Base-by-base conservation (phyloP, 2,888 invertebrate genomes). In the Eueremaeus valkanovi region DNA sequence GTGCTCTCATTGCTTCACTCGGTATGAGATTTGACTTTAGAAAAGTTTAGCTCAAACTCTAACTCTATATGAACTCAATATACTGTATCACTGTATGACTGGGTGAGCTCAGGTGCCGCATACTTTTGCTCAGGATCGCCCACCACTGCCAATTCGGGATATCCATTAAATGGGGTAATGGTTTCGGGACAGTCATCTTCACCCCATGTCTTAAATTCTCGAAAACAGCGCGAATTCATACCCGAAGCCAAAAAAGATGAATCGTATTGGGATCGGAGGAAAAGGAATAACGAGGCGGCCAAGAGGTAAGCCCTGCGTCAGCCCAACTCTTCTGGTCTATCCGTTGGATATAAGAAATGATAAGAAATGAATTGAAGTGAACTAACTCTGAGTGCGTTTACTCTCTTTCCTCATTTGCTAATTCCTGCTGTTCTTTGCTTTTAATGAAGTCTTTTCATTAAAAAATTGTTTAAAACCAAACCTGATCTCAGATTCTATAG, bases 171-270 rank as follows among this genome's bases (percentile, higher is more conserved):
- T 51, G 68, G 75, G 13, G 24, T 75, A 33, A 75, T 75, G 72
- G 73, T 58, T 9, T 33, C 73, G 13, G 72, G 51, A 3, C 42
- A 66, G n/a, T 40, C 68, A 24, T 24, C 51, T 33, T n/a, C 72
- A 11, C 29, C 58, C n/a, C 45, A 29, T 29, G 58, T 76, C 18
- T 21, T 73, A 16, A 73, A 42, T 33, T 70, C 78, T 0, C 88
- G 95, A 81, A 96, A 96, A 83, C 95, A 95, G 82, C 87, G 97
- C 18, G 95, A 96, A 84, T 96, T 97, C 84, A 96, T 95, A 78
- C 96, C 96, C 0, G 96, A 96, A 83, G 92, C 89, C 85, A 95
- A 95, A 84, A 97, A 97, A 83, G 96, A 97, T 82, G 94, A 95
- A 81, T 93, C 92, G 82, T 97, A 97, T 85, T 97, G 98, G 98